Conservation (phyloP, 2,797 vertebrate genomes). For the Coendou prehensilis region DNA sequence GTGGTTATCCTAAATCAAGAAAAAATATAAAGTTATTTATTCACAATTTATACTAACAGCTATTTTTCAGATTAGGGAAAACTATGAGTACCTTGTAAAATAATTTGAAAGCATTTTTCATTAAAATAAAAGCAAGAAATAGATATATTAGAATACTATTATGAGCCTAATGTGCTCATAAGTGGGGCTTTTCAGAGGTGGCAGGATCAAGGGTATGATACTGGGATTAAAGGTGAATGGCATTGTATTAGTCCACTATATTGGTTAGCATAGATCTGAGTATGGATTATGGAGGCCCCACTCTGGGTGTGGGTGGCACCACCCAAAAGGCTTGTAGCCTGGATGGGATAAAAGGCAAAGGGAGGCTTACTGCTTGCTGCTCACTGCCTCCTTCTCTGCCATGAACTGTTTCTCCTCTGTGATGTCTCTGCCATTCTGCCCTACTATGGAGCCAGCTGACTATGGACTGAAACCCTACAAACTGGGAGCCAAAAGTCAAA, state of each 20-base stretch:
- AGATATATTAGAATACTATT: neutral
- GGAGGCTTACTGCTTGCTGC: neutral
- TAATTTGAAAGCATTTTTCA: slow-evolving; percentile 19
- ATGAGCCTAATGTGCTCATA: neutral
- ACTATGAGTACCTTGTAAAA: neutral
- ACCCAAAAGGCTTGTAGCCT: neutral
- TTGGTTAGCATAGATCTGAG: neutral
- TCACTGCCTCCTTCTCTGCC: neutral
- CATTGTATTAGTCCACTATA: neutral
- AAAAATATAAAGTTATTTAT: neutral
- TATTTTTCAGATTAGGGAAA: neutral
- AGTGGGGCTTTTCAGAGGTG: neutral
- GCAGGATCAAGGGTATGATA: neutral
- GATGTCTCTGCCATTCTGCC: neutral
- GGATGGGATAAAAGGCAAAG: neutral
- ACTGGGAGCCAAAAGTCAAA: neutral
- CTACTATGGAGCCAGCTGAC: neutral
- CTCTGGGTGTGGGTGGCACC: neutral
- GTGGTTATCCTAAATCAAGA: neutral
- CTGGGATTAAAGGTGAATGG: neutral
- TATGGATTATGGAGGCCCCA: neutral
- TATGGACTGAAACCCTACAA: neutral
- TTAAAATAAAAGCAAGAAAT: neutral
- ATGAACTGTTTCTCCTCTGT: neutral
- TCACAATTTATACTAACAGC: neutral